These are phyloP conservation scores for Nannobrachium achirus DNA, from an alignment of 2,113 vertebrate species.

Conservation along the genomic window DNA sequence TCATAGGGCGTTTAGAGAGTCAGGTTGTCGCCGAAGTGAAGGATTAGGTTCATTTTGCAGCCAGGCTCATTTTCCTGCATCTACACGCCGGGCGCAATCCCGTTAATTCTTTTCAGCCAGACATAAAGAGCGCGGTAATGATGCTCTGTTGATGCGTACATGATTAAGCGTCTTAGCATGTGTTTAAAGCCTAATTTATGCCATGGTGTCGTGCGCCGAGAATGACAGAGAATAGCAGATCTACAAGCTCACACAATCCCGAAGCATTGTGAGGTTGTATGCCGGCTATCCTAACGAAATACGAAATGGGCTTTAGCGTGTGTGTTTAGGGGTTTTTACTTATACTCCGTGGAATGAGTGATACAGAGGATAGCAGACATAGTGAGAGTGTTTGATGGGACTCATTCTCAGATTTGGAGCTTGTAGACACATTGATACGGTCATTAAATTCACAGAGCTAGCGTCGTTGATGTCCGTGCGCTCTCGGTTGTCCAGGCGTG, in stretches of 20 bases:
- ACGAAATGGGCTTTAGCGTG: too few species aligned
- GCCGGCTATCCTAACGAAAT: too few species aligned
- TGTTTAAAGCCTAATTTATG: slow-evolving; percentile 16
- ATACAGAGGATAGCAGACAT: neutral
- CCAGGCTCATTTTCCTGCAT: slow-evolving; percentile 45
- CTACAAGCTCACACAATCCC: too few species aligned
- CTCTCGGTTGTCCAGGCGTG: too few species aligned
- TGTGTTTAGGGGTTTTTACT: slow-evolving; percentile 27
- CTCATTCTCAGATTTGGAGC: neutral
- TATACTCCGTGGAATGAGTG: slow-evolving; percentile 8
- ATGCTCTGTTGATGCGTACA: slow-evolving; percentile 34
- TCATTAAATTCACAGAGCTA: too few species aligned
- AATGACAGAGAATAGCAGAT: too few species aligned
- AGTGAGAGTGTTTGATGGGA: neutral
- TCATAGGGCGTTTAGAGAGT: too few species aligned
- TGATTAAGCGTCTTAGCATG: slow-evolving; percentile 41
- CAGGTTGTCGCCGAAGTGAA: slow-evolving; percentile 9
- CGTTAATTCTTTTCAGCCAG: slow-evolving; percentile 50
- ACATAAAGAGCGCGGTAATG: slow-evolving; percentile 51
- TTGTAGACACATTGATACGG: too few species aligned
- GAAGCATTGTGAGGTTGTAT: too few species aligned
- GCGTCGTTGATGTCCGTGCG: too few species aligned
- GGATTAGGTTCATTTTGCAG: slow-evolving; percentile 39
- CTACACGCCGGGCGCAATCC: slow-evolving; percentile 50
- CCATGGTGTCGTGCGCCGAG: neutral